Evolutionary conservation across 2,888 invertebrate genomes (phyloP).

Genomic region (Petrolisthes cinctipes): DNA sequence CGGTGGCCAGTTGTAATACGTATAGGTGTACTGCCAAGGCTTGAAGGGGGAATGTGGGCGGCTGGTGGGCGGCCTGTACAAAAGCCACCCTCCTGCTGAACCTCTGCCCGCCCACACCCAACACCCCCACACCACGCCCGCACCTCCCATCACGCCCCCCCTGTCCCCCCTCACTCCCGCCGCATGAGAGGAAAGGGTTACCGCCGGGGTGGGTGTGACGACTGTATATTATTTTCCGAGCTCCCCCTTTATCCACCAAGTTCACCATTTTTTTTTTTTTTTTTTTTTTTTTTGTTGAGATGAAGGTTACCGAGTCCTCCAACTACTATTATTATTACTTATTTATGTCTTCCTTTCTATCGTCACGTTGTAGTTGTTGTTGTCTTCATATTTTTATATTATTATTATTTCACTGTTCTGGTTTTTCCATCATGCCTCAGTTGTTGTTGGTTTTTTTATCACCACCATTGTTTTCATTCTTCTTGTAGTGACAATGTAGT

Average conservation of each 20-base stretch:
- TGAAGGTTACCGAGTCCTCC: not conserved
- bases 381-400: not conserved
- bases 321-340: not conserved
- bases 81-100: slow-evolving; percentile 39
- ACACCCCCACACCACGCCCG: not conserved
- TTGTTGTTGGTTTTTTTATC: too few relatives aligned
- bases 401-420: not conserved
- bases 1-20: slow-evolving; percentile 53
- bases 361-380: not conserved
- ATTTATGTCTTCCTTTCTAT: not conserved
- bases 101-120: slow-evolving; percentile 3
- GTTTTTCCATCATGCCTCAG: not conserved
- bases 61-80: slow-evolving; percentile 30
- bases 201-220: not conserved
- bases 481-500: too few relatives aligned
- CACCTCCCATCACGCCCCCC: not conserved
- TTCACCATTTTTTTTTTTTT: slow-evolving; percentile 32
- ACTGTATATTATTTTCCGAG: slow-evolving; percentile 28
- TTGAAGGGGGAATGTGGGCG: slow-evolving; percentile 35
- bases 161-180: not conserved
- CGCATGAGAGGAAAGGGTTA: not conserved
- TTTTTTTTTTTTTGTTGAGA: not conserved
- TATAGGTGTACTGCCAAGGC: slow-evolving; percentile 40
- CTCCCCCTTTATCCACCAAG: slow-evolving; percentile 11
- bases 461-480: too few relatives aligned